Evolutionary conservation across 1,140 invertebrate species (phyloP).

Genomic region (Drosophila quadrilineata): DNA sequence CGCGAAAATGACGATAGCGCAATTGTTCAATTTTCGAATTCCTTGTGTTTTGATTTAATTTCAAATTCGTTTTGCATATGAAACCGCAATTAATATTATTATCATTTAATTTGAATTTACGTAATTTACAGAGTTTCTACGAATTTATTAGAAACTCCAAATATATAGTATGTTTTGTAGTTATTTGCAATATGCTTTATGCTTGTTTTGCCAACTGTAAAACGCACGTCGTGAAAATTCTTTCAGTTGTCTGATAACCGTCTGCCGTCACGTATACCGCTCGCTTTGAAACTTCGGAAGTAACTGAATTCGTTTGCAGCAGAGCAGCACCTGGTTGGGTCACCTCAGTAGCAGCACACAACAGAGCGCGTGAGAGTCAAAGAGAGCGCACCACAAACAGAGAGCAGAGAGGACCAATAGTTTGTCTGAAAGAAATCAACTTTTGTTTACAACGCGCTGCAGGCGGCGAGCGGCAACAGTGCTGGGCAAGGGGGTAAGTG

Average conservation of each 20-base stretch:
- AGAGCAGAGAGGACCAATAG: no score
- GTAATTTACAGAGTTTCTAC: not conserved
- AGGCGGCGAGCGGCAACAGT: conserved; percentile 26
- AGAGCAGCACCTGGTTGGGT: conserved; percentile 60
- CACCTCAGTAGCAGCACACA: conserved; percentile 37
- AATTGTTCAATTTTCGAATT: conserved; percentile 48
- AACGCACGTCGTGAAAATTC: conserved; percentile 25
- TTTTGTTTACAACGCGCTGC: conserved; percentile 53
- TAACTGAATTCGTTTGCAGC: conserved; percentile 72
- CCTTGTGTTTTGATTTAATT: conserved; percentile 67
- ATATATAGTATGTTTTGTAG: conserved; percentile 16
- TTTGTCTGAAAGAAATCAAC: conserved; percentile 37
- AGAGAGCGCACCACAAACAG: conserved; percentile 25
- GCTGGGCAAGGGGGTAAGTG: conserved; percentile 12
- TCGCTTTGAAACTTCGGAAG: conserved; percentile 60
- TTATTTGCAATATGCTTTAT: conserved; percentile 38
- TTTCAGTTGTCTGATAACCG: conserved; percentile 10
- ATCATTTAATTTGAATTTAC: conserved; percentile 9
- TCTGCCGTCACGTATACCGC: conserved; percentile 45
- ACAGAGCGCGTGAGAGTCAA: conserved; percentile 4
- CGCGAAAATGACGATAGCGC: conserved; percentile 45
- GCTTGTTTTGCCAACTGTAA: conserved; percentile 14
- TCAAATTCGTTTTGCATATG: conserved; percentile 56
- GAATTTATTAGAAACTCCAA: conserved; percentile 3
- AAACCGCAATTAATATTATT: conserved; percentile 33